A percentile compares a stretch with the other conserved stretches of the same genome.
These are phyloP conservation scores for Brotogeris chrysoptera DNA, from an alignment of 2,797 vertebrate species.

Conservation along the genomic window DNA sequence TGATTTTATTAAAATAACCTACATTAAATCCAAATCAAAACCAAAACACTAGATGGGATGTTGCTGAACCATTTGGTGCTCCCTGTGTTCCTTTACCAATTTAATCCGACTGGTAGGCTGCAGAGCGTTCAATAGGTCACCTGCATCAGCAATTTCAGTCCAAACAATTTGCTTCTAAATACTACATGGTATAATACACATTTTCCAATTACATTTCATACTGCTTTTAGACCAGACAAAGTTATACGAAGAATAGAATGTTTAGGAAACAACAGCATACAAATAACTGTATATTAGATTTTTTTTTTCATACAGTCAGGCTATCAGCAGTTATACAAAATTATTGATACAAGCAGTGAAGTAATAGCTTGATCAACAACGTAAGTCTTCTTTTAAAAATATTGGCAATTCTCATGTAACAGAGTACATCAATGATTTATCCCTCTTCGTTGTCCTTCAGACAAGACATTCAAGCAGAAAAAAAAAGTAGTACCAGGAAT, in stretches of 20 bases:
- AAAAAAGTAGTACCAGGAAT: background rate
- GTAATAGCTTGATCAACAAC: background rate
- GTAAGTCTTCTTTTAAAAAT: background rate
- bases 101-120: background rate
- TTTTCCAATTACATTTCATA: constrained; percentile 42
- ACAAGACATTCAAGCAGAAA: background rate
- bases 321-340: background rate
- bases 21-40: background rate
- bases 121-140: constrained; percentile 29
- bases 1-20: background rate
- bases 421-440: background rate
- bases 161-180: constrained; percentile 28
- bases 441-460: background rate
- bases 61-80: background rate
- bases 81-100: background rate
- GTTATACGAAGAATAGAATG: background rate
- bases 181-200: background rate
- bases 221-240: constrained; percentile 9
- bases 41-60: background rate
- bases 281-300: background rate
- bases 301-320: background rate
- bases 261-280: background rate
- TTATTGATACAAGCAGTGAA: background rate
- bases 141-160: constrained; percentile 45
- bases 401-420: background rate